Percentiles rank a stretch among this genome's conserved stretches.
phyloP scores from a whole-genome alignment of 2,113 vertebrate genomes.

The Nothobranchius furzeri region DNA sequence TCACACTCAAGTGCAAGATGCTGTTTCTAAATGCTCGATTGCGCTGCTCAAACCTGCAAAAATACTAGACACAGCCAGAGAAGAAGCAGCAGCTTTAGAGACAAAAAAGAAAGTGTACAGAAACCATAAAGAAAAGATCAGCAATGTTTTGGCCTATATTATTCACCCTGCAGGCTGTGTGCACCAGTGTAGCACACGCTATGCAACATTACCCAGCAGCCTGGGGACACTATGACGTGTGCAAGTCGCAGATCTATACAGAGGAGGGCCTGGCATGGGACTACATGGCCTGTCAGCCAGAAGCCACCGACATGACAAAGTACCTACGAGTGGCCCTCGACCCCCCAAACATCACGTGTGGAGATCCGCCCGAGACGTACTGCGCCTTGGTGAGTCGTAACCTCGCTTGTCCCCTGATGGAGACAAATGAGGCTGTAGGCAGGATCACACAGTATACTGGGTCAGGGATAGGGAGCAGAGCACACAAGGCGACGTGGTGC shows the following conservation, averaged over 20 bases:
- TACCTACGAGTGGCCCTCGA: constrained; percentile 94
- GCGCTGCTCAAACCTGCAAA: constrained; percentile 32
- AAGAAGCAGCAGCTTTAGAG: constrained; percentile 7
- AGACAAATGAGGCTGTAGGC: constrained; percentile 72
- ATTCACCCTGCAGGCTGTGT: constrained; percentile 88
- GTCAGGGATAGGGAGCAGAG: constrained; percentile 63
- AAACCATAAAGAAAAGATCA: constrained; percentile 34
- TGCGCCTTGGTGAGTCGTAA: constrained; percentile 94
- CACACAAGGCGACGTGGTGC: constrained; percentile 36
- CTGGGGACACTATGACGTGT: constrained; percentile 98
- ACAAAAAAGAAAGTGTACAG: constrained; percentile 10
- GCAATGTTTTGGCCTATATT: constrained; percentile 89
- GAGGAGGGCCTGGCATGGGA: constrained; percentile 98
- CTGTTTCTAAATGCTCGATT: constrained; percentile 25
- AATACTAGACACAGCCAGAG: constrained; percentile 41
- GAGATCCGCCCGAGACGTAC: constrained; percentile 96
- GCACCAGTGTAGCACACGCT: constrained; percentile 85
- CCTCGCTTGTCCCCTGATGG: constrained; percentile 67
- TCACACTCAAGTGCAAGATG: constrained; percentile 53
- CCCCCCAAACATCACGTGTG: constrained; percentile 95
- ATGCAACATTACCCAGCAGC: constrained; percentile 94
- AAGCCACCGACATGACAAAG: constrained; percentile 97
- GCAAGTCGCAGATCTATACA: constrained; percentile 96
- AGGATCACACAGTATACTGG: constrained; percentile 63
- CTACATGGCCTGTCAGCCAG: constrained; percentile 99